Base-by-base conservation (phyloP, 1,140 invertebrate species). In the Orussus abietinus region DNA sequence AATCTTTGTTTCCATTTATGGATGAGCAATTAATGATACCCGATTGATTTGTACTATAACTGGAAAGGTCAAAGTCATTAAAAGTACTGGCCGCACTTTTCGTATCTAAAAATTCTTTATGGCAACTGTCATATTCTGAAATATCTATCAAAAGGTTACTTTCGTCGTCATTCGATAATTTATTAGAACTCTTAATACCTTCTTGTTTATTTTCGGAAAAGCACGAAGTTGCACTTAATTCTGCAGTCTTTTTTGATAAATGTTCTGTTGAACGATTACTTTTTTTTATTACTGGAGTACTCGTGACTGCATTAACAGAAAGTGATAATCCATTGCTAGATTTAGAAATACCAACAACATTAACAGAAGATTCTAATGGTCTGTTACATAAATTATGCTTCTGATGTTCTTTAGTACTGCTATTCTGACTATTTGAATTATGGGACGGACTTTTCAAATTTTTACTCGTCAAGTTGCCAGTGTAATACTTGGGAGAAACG, bases 201-300 rank as follows among this genome's bases (percentile, higher is more conserved):
- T 47, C 28, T 3, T 19, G n/a, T 9, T 4, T 14, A 18, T 39
- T 10, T 28, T n/a, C 20, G 21, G 19, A 9, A 30, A n/a, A 39
- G 2, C 31, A 47, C n/a, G 22, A 37, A 13, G 45, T 42, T 1
- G 38, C 25, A 36, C 43, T 31, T 36, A 17, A 18, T 33, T 26
- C 31, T 31, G 36, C 35, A 1, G 20, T 38, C 5, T n/a, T n/a
- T n/a, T n/a, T n/a, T n/a, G n/a, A n/a, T n/a, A n/a, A n/a, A n/a
- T n/a, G n/a, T n/a, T n/a, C n/a, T n/a, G 31, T 28, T 11, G 38
- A 17, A 6, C 37, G 45, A 22, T 38, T n/a, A 17, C 36, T 34
- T 22, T 45, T 48, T 15, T 49, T 51, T 2, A 34, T 33, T 9
- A 38, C 7, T 5, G 56, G 53, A 4, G 54, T 53, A 37, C 47